Base-by-base conservation (phyloP, 2,888 invertebrate genomes). In the Orthosia gothica region DNA sequence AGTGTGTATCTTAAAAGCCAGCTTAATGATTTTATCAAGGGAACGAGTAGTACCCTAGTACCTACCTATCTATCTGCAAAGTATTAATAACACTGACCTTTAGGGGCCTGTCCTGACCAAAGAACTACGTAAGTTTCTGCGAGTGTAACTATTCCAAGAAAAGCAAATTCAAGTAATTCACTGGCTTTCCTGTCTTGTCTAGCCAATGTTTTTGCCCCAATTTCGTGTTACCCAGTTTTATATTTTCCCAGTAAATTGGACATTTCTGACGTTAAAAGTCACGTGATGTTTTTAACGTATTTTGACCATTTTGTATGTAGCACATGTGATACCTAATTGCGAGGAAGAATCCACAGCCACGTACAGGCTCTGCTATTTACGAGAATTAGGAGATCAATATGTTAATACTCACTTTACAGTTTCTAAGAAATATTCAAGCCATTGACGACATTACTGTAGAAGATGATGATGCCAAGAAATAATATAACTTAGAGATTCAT, bases 251-350 rank as follows among this genome's bases (percentile, higher is more conserved):
- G 18, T 63, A 57, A 50, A 0, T 16, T 11, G 4, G 0, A 15
- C 26, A 52, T 23, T 50, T 47, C 16, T 78, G 32, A 49, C n/a
- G 18, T 47, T 47, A 52, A 2, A 11, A 47, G 23, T 61, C 64
- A 72, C 52, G n/a, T 80, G 54, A 54, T 67, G 63, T 70, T 68
- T 49, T 49, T 65, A 52, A 45, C 54, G 3, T 73, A 77, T 68
- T 82, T 74, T 69, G 61, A 26, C 18, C 20, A 54, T 65, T n/a
- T n/a, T 26, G 11, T 54, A 66, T 50, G 32, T 62, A 12, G 15
- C 26, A 77, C 52, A 72, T 67, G 74, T 74, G 85, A 68, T 81
- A n/a, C n/a, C n/a, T n/a, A 85, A 85, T 81, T 70, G 55, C 26
- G 50, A 50, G 18, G 9, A 67, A 64, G 55, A 54, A 47, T 23